Evolutionary conservation across 2,113 vertebrate species (phyloP), one percentile per base, ranked within the genome.

Genomic region (Oryzias javanicus): DNA sequence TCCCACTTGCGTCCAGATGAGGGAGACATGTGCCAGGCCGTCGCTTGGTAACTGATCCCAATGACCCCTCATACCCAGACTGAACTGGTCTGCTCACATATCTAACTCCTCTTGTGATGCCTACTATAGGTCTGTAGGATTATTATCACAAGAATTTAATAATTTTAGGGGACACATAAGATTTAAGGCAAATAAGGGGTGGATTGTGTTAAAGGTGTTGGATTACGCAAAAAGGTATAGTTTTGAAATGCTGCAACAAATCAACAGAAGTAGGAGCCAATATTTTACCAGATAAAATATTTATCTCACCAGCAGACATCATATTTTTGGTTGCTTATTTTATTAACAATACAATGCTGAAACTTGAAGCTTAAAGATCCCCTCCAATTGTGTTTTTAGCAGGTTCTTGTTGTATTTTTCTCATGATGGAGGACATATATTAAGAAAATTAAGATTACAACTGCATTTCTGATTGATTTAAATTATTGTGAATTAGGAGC

Each of bases 11-110:
- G 84, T 72, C 89, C 91, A 89, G 86, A 70, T 46, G 90, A 85
- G 85, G 91, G 89, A 84, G 90, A 87, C 80, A 83, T 84, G 85
- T 83, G 70, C 82, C 86, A 86, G 74, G 73, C 75, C 82, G 84
- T 87, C 54, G 75, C 75, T 73, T 82, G 67, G 78, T 83, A 87
- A 88, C 68, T 81, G 83, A 87, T 86, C 85, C 78, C 82, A 85
- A 67, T 88, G 84, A 87, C 86, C 60, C 81, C 81, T 46, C 60
- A 56, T 72, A 77, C 83, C 79, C 79, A 83, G 81, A 82, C 80
- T 67, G 53, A 83, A 84, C 82, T 76, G 75, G 80, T 80, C 81
- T 67, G 68, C 77, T 70, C 51, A 18, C 68, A 83, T 60, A 74
- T 83, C 78, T 74, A 68, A 55, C 78, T 74, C 69, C 69, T 76